Conservation (phyloP, 2,888 invertebrate genomes). For the Hemaris fuciformis region DNA sequence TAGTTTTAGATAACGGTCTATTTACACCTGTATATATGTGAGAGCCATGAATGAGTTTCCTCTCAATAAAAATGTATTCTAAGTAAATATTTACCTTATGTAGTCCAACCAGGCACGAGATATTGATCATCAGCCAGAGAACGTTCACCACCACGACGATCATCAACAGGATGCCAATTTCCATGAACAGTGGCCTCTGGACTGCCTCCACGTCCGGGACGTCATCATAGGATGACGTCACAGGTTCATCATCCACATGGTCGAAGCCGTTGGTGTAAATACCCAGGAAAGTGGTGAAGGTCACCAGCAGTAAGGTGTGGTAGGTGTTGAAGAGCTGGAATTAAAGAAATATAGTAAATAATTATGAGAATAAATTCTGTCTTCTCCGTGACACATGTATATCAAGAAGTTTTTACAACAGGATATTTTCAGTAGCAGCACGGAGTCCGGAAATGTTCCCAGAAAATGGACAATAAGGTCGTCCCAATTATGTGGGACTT, state of each 20-base stretch:
- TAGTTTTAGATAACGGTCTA: too few relatives aligned
- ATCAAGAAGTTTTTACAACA: too few relatives aligned
- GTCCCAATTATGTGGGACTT: too few relatives aligned
- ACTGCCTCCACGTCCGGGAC: slow-evolving; percentile 23
- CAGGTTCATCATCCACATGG: slow-evolving; percentile 29
- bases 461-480: too few relatives aligned
- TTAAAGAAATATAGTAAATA: not conserved
- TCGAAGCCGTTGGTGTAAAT: slow-evolving; percentile 41
- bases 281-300: slow-evolving; percentile 32
- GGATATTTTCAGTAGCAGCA: too few relatives aligned
- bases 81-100: slow-evolving; percentile 46
- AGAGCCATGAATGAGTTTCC: too few relatives aligned
- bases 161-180: slow-evolving; percentile 34
- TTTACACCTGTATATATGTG: too few relatives aligned
- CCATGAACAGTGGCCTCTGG: slow-evolving; percentile 28
- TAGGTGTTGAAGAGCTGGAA: slow-evolving; percentile 38
- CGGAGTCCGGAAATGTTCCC: too few relatives aligned
- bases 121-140: slow-evolving; percentile 40
- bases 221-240: slow-evolving; percentile 10
- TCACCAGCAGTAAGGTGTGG: slow-evolving; percentile 34
- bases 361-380: too few relatives aligned
- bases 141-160: slow-evolving; percentile 34
- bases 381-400: too few relatives aligned
- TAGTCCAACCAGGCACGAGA: slow-evolving; percentile 46
- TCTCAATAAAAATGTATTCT: too few relatives aligned